Conservation (phyloP, 2,113 vertebrate genomes). For the Sinocyclocheilus anophthalmus region DNA sequence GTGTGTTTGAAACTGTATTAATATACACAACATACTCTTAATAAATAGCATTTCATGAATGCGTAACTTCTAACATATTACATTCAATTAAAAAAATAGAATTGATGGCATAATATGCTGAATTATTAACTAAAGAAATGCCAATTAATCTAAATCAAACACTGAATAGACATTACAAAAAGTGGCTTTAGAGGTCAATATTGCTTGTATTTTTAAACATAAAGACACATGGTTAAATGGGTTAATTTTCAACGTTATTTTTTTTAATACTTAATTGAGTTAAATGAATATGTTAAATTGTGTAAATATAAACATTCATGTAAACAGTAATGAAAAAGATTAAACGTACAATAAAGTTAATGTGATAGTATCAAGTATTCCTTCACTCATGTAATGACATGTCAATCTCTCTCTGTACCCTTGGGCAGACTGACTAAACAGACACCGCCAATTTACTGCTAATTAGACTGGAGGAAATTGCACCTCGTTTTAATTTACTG, state of each 20-base stretch:
- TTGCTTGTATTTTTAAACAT: not conserved
- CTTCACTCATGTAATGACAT: conserved; percentile 54
- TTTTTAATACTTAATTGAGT: not conserved
- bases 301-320: not conserved
- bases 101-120: not conserved
- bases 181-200: not conserved
- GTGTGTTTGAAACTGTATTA: not conserved
- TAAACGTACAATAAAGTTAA: not conserved
- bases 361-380: not conserved
- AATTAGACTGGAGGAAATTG: conserved; percentile 79
- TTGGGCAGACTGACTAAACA: conserved; percentile 64
- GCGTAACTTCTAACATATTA: not conserved
- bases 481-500: conserved; percentile 75
- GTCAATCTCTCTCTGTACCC: conserved; percentile 48
- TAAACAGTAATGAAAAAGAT: not conserved
- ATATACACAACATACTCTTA: not conserved
- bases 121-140: not conserved
- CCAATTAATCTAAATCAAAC: not conserved
- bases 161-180: not conserved
- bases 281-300: not conserved
- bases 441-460: conserved; percentile 68
- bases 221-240: not conserved
- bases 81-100: not conserved
- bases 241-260: not conserved
- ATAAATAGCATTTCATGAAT: not conserved